Percentiles rank a stretch among this genome's conserved stretches.
Evolutionary conservation across 1,140 invertebrate species (phyloP).

Genomic region (roundworm (Caenorhabditis elegans)): DNA sequence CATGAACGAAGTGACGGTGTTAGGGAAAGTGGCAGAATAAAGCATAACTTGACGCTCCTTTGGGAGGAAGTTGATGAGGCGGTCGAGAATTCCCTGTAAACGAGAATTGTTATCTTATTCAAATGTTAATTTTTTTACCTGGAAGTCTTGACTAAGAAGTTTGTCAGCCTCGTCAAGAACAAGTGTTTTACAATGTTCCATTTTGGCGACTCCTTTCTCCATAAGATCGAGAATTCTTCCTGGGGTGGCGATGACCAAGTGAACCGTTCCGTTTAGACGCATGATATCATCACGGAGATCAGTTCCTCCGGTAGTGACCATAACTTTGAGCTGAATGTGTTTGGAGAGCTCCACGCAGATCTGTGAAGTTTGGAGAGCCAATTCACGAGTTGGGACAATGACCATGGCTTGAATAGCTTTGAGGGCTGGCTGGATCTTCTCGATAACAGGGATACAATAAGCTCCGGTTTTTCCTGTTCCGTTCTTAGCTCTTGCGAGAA

Average conservation of each 20-base stretch:
- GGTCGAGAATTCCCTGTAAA: constrained; percentile 82
- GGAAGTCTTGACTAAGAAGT: constrained; percentile 96
- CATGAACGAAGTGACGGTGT: constrained; percentile 99
- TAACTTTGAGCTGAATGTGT: constrained; percentile 89
- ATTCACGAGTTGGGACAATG: constrained; percentile 95
- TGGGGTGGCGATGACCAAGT: constrained; percentile 97
- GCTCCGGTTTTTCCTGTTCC: constrained; percentile 99
- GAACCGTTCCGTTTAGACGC: constrained; percentile 98
- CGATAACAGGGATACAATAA: constrained; percentile 95
- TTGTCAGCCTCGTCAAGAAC: constrained; percentile 99
- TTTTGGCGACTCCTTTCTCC: constrained; percentile 90
- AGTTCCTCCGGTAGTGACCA: constrained; percentile 98
- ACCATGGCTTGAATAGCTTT: constrained; percentile 80
- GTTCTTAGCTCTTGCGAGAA: constrained; percentile 97
- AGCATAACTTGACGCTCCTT: constrained; percentile 92
- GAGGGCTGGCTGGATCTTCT: constrained; percentile 79
- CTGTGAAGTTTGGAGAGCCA: constrained; percentile 98
- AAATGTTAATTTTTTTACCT: constrained; percentile 66
- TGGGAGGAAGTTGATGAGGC: constrained; percentile 78
- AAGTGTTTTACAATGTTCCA: constrained; percentile 91
- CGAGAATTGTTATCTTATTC: no score
- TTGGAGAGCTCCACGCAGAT: constrained; percentile 98
- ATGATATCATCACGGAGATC: constrained; percentile 98
- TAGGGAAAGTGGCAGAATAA: constrained; percentile 97
- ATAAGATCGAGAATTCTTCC: constrained; percentile 98